phyloP scores from a whole-genome alignment of 2,888 invertebrate genomes.

The Pheosia gnoma region DNA sequence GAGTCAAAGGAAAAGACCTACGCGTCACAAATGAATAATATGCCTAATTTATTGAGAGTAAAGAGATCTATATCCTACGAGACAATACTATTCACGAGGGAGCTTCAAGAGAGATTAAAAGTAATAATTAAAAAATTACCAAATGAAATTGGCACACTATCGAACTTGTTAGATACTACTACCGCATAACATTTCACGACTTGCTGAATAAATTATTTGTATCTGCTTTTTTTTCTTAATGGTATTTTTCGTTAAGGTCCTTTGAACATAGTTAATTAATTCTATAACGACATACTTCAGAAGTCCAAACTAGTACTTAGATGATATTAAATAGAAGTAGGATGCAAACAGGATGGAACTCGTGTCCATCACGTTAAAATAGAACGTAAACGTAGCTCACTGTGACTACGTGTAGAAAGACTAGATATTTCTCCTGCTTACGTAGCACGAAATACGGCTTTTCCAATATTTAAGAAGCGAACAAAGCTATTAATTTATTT shows the following conservation, averaged over 20 bases:
- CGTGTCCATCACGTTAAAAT: too few species aligned
- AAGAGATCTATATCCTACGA: slow-evolving; percentile 71
- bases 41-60: slow-evolving; percentile 59
- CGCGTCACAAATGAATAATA: slow-evolving; percentile 35
- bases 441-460: too few species aligned
- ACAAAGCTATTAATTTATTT: too few species aligned
- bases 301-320: too few species aligned
- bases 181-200: slow-evolving; percentile 21
- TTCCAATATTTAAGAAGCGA: too few species aligned
- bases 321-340: too few species aligned
- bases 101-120: slow-evolving; percentile 62
- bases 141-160: slow-evolving; percentile 40
- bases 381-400: too few species aligned
- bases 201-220: slow-evolving; percentile 43
- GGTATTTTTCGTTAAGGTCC: slow-evolving; percentile 30
- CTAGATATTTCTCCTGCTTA: too few species aligned
- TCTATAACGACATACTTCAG: too few species aligned
- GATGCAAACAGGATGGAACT: too few species aligned
- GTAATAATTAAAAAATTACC: slow-evolving; percentile 50
- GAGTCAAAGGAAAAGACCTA: slow-evolving; percentile 26
- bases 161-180: slow-evolving; percentile 47
- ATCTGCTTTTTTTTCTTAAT: slow-evolving; percentile 39
- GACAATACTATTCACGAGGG: slow-evolving; percentile 62
- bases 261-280: too few species aligned
- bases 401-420: too few species aligned